Evolutionary conservation across 2,888 invertebrate genomes (phyloP), one percentile per base, ranked within the genome.

Genomic region (Coenonympha glycerion): DNA sequence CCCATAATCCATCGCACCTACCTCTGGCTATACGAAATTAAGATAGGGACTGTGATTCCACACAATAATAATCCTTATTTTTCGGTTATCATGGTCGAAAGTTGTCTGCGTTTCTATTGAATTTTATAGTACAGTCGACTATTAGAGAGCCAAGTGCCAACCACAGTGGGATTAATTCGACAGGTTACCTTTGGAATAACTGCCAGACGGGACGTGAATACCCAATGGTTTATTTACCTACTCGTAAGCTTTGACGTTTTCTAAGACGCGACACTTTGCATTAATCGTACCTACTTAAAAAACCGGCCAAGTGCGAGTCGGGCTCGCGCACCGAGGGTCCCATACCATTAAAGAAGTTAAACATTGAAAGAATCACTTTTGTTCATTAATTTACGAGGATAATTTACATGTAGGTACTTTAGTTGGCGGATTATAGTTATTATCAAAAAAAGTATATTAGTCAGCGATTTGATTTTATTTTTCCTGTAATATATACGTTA

Each of bases 1-100:
- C 37, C 49, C 33, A 37, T 52, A 53, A 53, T 55, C 47, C 49
- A 53, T 47, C 49, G 47, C 30, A 19, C 24, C 47, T 41, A 45
- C 21, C 47, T 30, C 39, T 53, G 41, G 26, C 28, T 11, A 46
- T 21, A 36, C 22, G 18, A 48, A 51, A 22, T 33, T 33, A 48
- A 44, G n/a, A 41, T 24, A 39, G 13, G 39, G 15, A 16, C 15
- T 4, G 11, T n/a, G 16, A 9, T 24, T 39, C 30, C n/a, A 24
- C 15, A 40, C n/a, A 15, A 49, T 45, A 31, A 19, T 42, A 46
- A 13, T 24, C 28, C 26, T 42, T 46, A 50, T 15, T 5, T 2
- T 3, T 4, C n/a, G n/a, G n/a, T n/a, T n/a, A n/a, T 19, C 3
- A 40, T n/a, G 39, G 16, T 8, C 5, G 34, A 34, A 21, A 41